These are phyloP conservation scores for Andricus grossulariae DNA, from an alignment of 1,140 invertebrate genomes.

Conservation along the genomic window DNA sequence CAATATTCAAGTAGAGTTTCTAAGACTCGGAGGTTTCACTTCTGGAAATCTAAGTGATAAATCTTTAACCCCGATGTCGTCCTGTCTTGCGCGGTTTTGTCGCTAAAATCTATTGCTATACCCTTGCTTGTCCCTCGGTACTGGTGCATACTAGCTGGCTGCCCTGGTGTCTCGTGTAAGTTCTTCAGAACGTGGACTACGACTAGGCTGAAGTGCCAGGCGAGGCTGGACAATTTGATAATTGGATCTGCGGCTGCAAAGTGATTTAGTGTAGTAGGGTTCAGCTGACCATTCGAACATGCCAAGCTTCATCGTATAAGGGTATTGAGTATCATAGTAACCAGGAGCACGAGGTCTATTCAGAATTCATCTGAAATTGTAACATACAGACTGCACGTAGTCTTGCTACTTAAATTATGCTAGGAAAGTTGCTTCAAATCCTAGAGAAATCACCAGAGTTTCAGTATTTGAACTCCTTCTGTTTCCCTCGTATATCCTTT, in stretches of 20 bases:
- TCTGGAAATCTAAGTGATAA: slow-evolving; percentile 15
- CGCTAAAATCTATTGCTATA: slow-evolving; percentile 27
- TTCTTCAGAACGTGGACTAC: slow-evolving; percentile 2
- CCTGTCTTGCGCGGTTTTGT: slow-evolving; percentile 20
- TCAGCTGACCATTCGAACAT: slow-evolving; percentile 6
- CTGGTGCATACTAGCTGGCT: slow-evolving; percentile 22
- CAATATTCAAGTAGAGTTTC: not conserved
- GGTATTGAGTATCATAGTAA: not conserved
- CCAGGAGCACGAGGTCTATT: not conserved
- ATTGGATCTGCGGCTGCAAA: slow-evolving; percentile 65
- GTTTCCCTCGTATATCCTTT: too few species aligned
- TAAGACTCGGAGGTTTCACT: not conserved
- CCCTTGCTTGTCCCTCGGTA: slow-evolving; percentile 7
- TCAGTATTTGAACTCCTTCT: too few species aligned
- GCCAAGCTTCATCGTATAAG: not conserved
- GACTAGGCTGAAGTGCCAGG: slow-evolving; percentile 25
- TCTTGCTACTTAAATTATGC: not conserved
- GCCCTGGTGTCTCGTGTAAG: slow-evolving; percentile 24
- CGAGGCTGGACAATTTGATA: slow-evolving; percentile 69
- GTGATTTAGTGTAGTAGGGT: slow-evolving; percentile 61
- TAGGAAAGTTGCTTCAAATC: not conserved
- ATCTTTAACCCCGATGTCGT: not conserved
- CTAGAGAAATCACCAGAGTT: too few species aligned
- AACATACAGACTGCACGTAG: not conserved
- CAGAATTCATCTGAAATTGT: not conserved